phyloP scores from a whole-genome alignment of 1,140 invertebrate genomes.

The Meloidogyne chitwoodi region DNA sequence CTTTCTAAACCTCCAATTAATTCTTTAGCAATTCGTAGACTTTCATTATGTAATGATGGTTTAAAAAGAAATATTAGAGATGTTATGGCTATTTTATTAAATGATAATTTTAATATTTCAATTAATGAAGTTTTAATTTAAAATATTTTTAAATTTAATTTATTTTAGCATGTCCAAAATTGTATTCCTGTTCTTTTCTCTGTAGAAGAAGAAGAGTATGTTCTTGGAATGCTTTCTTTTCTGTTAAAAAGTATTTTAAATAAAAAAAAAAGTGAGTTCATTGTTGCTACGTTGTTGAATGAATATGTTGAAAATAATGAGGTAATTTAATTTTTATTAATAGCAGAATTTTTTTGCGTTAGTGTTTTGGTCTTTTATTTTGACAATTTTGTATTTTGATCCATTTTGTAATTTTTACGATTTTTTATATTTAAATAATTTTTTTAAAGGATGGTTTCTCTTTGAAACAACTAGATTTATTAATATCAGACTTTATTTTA shows the following conservation, averaged over 20 bases:
- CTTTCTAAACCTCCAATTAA: conserved; percentile 71
- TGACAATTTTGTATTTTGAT: too few relatives aligned
- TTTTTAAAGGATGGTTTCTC: conserved; percentile 9
- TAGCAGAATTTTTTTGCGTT: too few relatives aligned
- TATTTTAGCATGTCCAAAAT: conserved; percentile 74
- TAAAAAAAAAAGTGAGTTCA: conserved; percentile 1
- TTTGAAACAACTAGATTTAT: conserved; percentile 23
- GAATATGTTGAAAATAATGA: conserved; percentile 42
- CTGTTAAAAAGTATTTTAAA: conserved; percentile 24
- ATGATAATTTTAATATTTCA: conserved; percentile 42
- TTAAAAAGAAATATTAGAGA: conserved; percentile 83
- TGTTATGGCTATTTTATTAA: conserved; percentile 78
- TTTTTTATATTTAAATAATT: too few relatives aligned
- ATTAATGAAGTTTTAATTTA: conserved; percentile 68
- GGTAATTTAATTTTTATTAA: too few relatives aligned
- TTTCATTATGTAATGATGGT: conserved; percentile 86
- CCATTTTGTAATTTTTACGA: too few relatives aligned
- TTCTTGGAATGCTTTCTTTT: conserved; percentile 34
- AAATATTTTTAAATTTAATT: background rate
- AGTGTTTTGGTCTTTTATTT: too few relatives aligned
- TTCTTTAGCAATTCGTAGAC: conserved; percentile 82
- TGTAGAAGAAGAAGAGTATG: conserved; percentile 63
- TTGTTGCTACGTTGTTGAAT: conserved; percentile 26
- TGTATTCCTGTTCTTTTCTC: conserved; percentile 87
- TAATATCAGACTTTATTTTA: conserved; percentile 45